Evolutionary conservation across 2,113 vertebrate genomes (phyloP), one percentile per base, ranked within the genome.

Genomic region (Pyxicephalus adspersus): DNA sequence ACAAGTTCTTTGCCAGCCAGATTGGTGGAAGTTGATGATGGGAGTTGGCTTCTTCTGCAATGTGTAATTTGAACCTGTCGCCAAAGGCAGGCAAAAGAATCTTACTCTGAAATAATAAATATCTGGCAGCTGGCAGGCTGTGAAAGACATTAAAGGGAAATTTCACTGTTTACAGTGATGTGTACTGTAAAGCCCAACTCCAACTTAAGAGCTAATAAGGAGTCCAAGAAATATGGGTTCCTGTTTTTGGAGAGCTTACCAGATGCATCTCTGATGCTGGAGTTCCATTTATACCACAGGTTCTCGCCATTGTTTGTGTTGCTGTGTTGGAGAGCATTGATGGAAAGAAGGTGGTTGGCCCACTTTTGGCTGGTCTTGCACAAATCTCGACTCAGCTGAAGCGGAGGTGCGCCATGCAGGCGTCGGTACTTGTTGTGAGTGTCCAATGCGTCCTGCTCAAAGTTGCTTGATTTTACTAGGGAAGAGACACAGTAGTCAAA

Each of bases 341-440:
- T 77, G 1, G 7, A 2, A n/a, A 90, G 83, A 76, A 91, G 45
- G 60, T 88, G 58, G 4, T 91, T 63, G 0, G 92, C 92, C 92
- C 92, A 93, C 15, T 79, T 75, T 85, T 92, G 92, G 28, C 89
- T 88, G 0, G 76, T 13, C 0, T 34, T n/a, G 4, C 51, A 83
- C 65, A 93, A 34, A 6, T 89, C 87, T 0, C 5, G 25, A 51
- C 51, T 89, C 0, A 88, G 23, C 1, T 22, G 85, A 70, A 93
- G 70, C 0, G 83, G 57, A 0, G 79, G 73, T 1, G 85, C 54
- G 0, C 38, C 18, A 54, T 93, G 92, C 23, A 63, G 68, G 0
- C 31, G 58, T 7, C 92, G 87, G 83, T 88, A 89, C 16, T 38
- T 8, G 5, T 93, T 93, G 84, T 93, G 92, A 7, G 83, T 38